Conservation (phyloP, 2,797 vertebrate genomes). For the Coregonus suidteri region DNA sequence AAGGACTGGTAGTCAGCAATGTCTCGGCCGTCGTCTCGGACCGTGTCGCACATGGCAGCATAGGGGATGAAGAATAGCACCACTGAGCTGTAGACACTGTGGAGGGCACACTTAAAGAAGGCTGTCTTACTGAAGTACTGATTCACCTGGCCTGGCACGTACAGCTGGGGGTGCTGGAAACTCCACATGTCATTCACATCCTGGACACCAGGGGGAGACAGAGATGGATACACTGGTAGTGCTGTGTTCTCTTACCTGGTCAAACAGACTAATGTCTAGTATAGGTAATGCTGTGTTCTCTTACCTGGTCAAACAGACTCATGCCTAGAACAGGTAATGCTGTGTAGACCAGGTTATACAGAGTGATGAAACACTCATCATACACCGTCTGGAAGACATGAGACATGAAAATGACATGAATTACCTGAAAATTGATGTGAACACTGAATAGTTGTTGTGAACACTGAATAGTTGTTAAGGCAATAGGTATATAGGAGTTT, state of each 20-base stretch:
- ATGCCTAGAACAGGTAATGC: slow-evolving; percentile 91
- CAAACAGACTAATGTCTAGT: slow-evolving; percentile 85
- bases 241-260: slow-evolving; percentile 75
- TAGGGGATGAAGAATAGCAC: slow-evolving; percentile 96
- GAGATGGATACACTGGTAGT: slow-evolving; percentile 68
- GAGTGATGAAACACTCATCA: slow-evolving; percentile 92
- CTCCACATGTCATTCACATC: slow-evolving; percentile 91
- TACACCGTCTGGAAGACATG: slow-evolving; percentile 82
- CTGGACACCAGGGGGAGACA: slow-evolving; percentile 67
- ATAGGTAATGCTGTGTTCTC: slow-evolving; percentile 84
- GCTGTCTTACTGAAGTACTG: slow-evolving; percentile 88
- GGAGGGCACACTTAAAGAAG: slow-evolving; percentile 86
- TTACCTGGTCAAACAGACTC: slow-evolving; percentile 96
- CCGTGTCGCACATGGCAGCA: slow-evolving; percentile 77
- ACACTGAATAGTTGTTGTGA: neutral
- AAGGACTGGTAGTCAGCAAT: slow-evolving; percentile 92
- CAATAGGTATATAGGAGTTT: no score
- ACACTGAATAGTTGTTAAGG: no score
- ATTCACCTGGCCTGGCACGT: slow-evolving; percentile 88
- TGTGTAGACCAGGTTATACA: slow-evolving; percentile 94
- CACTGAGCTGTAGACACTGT: slow-evolving; percentile 91
- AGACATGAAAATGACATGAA: neutral
- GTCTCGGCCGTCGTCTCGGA: slow-evolving; percentile 82
- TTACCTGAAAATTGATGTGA: neutral
- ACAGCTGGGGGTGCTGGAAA: slow-evolving; percentile 86